Evolutionary conservation across 2,797 vertebrate species (phyloP), one percentile per base, ranked within the genome.

Genomic region (Rhabdomys pumilio): DNA sequence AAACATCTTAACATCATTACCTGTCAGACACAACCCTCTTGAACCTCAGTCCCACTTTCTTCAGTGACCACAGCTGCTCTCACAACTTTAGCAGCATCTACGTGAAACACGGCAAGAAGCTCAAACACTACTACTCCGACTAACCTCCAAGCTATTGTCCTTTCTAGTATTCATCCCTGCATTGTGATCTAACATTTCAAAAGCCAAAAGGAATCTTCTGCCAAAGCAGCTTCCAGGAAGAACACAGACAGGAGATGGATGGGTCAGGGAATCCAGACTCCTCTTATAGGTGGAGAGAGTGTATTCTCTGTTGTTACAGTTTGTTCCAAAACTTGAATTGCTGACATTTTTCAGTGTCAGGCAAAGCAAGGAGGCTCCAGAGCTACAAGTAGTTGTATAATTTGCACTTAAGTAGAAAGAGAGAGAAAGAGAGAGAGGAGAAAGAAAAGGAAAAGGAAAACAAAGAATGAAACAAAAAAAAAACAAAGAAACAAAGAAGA

Each of bases 271-370:
- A 76, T 81, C n/a, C 17, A 88, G 65, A 82, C 59, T 91, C 53
- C 19, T 72, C 82, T 72, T 41, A n/a, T 15, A 77, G 29, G 29
- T 5, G 38, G 34, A 92, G 3, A 34, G 6, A 86, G n/a, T 12
- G 12, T 26, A 94, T 31, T 90, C 72, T 34, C 3, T 2, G 34
- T 19, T 63, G 24, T 73, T 34, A 10, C 44, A 92, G 61, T 69
- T 92, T 5, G 4, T 53, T 96, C 91, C 44, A 76, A 31, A 93
- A 63, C 57, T 61, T 69, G 75, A 91, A 81, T 24, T 79, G 20
- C 72, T 80, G 63, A 59, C 24, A 85, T 57, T 24, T 15, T 29
- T 14, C 50, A 76, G 31, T 19, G 72, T 76, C 26, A 82, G 17
- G 55, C 34, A 44, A 79, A 6, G 38, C 83, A 82, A n/a, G 59